Evolutionary conservation across 1,140 invertebrate genomes (phyloP), one percentile per base, ranked within the genome.

Genomic region (Caenorhabditis briggsae): DNA sequence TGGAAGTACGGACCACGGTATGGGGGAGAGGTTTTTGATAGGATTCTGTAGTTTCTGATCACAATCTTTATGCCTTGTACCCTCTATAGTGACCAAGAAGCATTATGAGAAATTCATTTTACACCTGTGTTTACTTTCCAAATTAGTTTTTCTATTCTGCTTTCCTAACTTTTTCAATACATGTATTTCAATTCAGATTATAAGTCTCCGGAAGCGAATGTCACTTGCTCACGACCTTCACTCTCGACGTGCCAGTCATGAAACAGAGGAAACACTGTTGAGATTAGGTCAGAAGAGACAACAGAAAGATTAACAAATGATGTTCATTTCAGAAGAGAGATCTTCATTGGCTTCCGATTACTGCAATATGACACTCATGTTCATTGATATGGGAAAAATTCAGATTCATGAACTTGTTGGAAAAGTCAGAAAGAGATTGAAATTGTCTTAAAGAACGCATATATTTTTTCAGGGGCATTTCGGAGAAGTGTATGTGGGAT

Each of bases 321-420:
- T 65, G 33, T 20, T 43, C 0, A 56, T 70, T 65, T 12, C 58
- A 84, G 83, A 86, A 14, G 74, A 82, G 23, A 41, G 58, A 23
- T 20, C 23, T 11, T 86, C 78, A 25, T 82, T 82, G 74, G n/a
- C 87, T 48, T 86, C 84, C 11, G 85, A 86, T 20, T 88, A 88
- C 84, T 83, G 82, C 2, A 82, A 82, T 20, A 61, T 64, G 25
- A 56, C 64, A n/a, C 53, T 88, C 14, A 82, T 82, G n/a, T 82
- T 64, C 33, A 86, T 88, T 41, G 84, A 88, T 18, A 43, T 82
- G n/a, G 84, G 82, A 53, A 82, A 58, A 14, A 61, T 88, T 53
- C 70, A 88, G 82, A 86, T 88, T 55, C 84, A 84, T 20, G 87
- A 88, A 43, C 82, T 88, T 55, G 14, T 88, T 12, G 87, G 87